Evolutionary conservation across 2,797 vertebrate genomes (phyloP).

Genomic region (Acridotheres tristis): DNA sequence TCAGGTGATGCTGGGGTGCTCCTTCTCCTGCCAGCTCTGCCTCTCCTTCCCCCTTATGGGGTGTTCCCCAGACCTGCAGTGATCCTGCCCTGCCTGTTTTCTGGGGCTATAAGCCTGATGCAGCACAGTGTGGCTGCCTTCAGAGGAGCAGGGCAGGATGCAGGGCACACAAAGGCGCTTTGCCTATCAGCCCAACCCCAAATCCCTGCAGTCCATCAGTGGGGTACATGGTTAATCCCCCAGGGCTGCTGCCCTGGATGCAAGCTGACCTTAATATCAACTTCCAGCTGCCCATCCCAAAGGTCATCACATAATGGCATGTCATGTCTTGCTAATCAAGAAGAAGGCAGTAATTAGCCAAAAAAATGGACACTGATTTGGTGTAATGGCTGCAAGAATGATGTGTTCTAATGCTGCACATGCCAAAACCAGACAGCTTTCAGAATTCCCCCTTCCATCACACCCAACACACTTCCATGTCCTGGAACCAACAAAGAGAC

Average conservation of each 20-base stretch:
- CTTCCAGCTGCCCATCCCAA: neutral
- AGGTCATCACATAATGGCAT: neutral
- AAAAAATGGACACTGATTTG: neutral
- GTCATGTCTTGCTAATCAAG: neutral
- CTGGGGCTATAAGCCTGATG: neutral
- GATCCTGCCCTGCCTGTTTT: neutral
- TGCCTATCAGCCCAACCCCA: neutral
- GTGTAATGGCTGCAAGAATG: neutral
- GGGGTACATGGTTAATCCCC: neutral
- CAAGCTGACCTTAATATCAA: neutral
- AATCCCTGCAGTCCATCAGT: neutral
- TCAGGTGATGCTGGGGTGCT: slow-evolving; percentile 41
- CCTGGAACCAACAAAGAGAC: neutral
- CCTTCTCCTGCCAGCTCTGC: neutral
- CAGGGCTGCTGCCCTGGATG: neutral
- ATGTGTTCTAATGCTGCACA: fast-evolving
- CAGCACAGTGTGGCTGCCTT: fast-evolving
- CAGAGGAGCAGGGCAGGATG: neutral
- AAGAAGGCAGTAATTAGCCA: neutral
- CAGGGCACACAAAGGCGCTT: neutral
- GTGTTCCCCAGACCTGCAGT: neutral
- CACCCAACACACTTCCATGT: neutral
- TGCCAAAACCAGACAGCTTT: neutral
- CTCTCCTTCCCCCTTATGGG: neutral
- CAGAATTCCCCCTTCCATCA: neutral